Percentiles rank a stretch among this genome's conserved stretches.
Evolutionary conservation across 2,113 vertebrate genomes (phyloP).

Genomic region (Hippopotamus amphibius): DNA sequence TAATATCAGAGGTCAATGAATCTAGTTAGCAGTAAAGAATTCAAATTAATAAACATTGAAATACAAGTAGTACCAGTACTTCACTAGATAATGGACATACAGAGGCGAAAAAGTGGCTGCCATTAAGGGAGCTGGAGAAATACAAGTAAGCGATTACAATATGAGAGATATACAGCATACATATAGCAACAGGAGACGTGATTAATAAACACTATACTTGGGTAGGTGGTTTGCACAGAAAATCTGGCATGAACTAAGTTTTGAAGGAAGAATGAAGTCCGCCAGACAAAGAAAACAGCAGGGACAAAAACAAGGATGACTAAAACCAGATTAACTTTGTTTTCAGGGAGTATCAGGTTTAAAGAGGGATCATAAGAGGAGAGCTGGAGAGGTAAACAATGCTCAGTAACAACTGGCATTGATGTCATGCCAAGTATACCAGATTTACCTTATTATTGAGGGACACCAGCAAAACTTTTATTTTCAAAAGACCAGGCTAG

Average conservation of each 20-base stretch:
- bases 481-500: background rate
- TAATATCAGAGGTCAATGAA: background rate
- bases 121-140: background rate
- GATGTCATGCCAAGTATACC: background rate
- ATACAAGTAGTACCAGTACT: background rate
- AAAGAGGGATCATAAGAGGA: background rate
- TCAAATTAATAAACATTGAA: background rate
- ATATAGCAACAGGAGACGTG: background rate
- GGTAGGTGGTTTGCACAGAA: background rate
- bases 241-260: background rate
- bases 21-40: background rate
- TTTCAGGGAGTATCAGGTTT: background rate
- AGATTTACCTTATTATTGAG: background rate
- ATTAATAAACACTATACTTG: background rate
- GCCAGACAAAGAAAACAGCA: background rate
- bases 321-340: background rate
- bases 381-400: background rate
- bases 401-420: background rate
- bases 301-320: background rate
- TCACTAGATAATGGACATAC: background rate
- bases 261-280: background rate
- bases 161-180: background rate
- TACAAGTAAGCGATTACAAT: background rate
- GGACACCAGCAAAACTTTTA: background rate
- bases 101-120: background rate